Evolutionary conservation across 2,888 invertebrate genomes (phyloP), one percentile per base, ranked within the genome.

Genomic region (Pristionchus exspectatus): DNA sequence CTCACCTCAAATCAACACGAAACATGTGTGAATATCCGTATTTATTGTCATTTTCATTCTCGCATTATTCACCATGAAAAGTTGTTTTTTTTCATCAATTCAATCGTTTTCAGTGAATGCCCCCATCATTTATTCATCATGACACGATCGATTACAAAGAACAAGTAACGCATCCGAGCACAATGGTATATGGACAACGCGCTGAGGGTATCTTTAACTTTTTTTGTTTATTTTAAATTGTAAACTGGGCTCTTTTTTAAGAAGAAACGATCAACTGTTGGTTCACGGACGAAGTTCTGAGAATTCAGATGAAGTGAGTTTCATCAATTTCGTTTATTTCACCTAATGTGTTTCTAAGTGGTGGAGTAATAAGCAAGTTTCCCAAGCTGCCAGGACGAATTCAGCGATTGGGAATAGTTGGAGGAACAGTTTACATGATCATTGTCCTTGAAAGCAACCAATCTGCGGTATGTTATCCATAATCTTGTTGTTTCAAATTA

Each of bases 71-170:
- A 2, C 21, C 14, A 21, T 56, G 56, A 12, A 21, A 21, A 56
- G 56, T 56, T 12, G 2, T 5, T 5, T 56, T 56, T 56, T 16
- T 56, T 56, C 16, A 56, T 56, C 2, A 21, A 21, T 56, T 21
- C 21, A 21, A 56, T 63, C 24, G 24, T 24, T 63, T 63, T n/a
- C n/a, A 63, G 63, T 63, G 24, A n/a, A 63, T 63, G 63, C 24
- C 63, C 21, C n/a, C 63, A 24, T 63, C 63, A 63, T 63, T 72
- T 33, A 72, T 72, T 30, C 74, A 74, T 74, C 74, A 74, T 74
- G 74, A 74, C 4, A 7, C 16, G 7, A 21, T 74, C 38, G 74
- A 74, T 38, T 74, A 38, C 74, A 74, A 74, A 21, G 74, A 74
- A 18, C 74, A 74, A 33, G 38, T 10, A 0, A 74, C 38, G 21